phyloP scores from a whole-genome alignment of 2,113 vertebrate species.

The Gymnobelideus leadbeateri region DNA sequence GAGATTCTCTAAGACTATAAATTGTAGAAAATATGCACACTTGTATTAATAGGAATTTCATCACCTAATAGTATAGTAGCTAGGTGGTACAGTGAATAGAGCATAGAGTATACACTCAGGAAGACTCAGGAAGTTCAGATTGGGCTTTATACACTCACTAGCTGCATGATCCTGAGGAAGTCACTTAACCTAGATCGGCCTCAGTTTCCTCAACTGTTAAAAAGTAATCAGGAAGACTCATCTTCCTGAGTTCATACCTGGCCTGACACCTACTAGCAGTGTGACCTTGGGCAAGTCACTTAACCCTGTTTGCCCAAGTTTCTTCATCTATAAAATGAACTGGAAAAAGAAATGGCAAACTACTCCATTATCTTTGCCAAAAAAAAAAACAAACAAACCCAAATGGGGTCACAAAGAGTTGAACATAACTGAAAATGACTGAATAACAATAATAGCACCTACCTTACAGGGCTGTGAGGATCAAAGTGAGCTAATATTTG shows the following conservation, averaged over 20 bases:
- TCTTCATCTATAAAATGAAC: not conserved
- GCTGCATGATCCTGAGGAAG: too few species aligned
- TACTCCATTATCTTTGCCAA: not conserved
- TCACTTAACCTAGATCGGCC: too few species aligned
- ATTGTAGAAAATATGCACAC: not conserved
- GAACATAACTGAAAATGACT: not conserved
- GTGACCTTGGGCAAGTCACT: too few species aligned
- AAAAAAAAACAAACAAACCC: not conserved
- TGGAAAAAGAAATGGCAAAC: not conserved
- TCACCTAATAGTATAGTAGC: not conserved
- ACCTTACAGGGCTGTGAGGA: not conserved
- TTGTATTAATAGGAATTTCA: not conserved
- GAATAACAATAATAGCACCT: not conserved
- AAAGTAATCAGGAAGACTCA: too few species aligned
- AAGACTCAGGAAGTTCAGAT: not conserved
- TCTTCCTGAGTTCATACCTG: too few species aligned
- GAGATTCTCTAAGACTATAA: too few species aligned
- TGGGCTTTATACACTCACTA: too few species aligned
- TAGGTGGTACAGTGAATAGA: not conserved
- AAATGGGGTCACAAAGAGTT: not conserved
- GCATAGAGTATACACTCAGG: not conserved
- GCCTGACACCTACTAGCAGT: not conserved
- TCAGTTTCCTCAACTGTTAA: too few species aligned
- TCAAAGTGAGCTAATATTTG: not conserved
- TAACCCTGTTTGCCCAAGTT: not conserved